Evolutionary conservation across 2,797 vertebrate genomes (phyloP), one percentile per base, ranked within the genome.

Genomic region (Neomorphus geoffroyi): DNA sequence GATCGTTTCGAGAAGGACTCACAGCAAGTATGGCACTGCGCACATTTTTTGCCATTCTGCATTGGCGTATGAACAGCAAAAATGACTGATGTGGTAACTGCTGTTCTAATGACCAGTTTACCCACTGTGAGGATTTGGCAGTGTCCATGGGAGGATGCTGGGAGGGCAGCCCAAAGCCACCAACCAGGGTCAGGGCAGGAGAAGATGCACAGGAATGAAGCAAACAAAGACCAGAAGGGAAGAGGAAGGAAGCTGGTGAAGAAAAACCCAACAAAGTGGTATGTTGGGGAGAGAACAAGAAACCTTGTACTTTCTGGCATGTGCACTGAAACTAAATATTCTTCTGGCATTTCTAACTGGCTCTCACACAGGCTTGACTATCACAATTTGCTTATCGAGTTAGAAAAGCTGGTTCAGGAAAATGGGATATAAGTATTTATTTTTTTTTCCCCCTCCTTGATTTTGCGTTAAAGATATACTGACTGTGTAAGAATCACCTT

Each of bases 321-420:
- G 0, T 32, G 11, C 27, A 15, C n/a, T n/a, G 75, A 64, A 89
- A 72, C 37, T 39, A 69, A 94, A 85, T 54, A 45, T 12, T 41
- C 8, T 82, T 74, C 22, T 91, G 81, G 37, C 57, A 61, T 71
- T 93, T 78, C 65, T 21, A 39, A 23, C 33, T 71, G 45, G 60
- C 45, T 92, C 62, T 71, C 53, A 41, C 27, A 14, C 10, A 21
- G 60, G 15, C 53, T 56, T 77, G 41, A 35, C 80, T 83, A 57
- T 57, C 70, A 56, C 32, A 18, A 24, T 89, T 78, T 91, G 33
- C 54, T 94, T 77, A 48, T 5, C 84, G 86, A 91, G 67, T 73
- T 13, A 93, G 74, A 78, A 94, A 94, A 91, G 60, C 71, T 92
- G 84, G 35, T 85, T 88, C 37, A 67, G 71, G 61, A 91, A 89